A percentile compares a stretch with the other conserved stretches of the same genome.
phyloP scores from a whole-genome alignment of 2,888 invertebrate species.

The Dorcus parallelipipedus region DNA sequence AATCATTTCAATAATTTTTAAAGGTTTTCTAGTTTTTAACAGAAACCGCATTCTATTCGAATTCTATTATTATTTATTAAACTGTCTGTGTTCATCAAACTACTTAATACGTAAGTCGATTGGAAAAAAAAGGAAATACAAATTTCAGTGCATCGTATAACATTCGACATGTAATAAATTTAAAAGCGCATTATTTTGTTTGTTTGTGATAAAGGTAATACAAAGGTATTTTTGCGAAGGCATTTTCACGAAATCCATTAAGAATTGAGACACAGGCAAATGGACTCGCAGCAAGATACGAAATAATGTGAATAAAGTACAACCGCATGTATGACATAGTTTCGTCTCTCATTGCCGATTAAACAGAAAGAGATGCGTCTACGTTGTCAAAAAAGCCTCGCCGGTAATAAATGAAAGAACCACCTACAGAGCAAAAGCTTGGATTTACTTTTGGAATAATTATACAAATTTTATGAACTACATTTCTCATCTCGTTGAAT shows the following conservation, averaged over 20 bases:
- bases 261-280: slow-evolving; percentile 18
- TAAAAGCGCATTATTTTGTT: slow-evolving; percentile 19
- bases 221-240: slow-evolving; percentile 19
- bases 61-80: no score
- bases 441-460: slow-evolving; percentile 27
- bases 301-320: slow-evolving; percentile 16
- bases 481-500: no score
- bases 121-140: no score
- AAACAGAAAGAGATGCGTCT: slow-evolving; percentile 14
- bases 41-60: no score
- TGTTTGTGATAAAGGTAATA: slow-evolving; percentile 19
- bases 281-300: slow-evolving; percentile 21
- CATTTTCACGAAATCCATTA: slow-evolving; percentile 22
- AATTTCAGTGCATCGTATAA: no score
- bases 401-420: slow-evolving; percentile 19
- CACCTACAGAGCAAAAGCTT: slow-evolving; percentile 27
- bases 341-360: slow-evolving; percentile 12
- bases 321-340: slow-evolving; percentile 14
- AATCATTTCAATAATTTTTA: no score
- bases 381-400: slow-evolving; percentile 12
- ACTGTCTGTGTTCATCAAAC: no score
- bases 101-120: no score
- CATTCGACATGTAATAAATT: slow-evolving; percentile 10
- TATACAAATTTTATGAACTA: background rate
- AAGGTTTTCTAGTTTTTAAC: no score